Evolutionary conservation across 1,140 invertebrate genomes (phyloP), one percentile per base, ranked within the genome.

Genomic region (Cherax quadricarinatus): DNA sequence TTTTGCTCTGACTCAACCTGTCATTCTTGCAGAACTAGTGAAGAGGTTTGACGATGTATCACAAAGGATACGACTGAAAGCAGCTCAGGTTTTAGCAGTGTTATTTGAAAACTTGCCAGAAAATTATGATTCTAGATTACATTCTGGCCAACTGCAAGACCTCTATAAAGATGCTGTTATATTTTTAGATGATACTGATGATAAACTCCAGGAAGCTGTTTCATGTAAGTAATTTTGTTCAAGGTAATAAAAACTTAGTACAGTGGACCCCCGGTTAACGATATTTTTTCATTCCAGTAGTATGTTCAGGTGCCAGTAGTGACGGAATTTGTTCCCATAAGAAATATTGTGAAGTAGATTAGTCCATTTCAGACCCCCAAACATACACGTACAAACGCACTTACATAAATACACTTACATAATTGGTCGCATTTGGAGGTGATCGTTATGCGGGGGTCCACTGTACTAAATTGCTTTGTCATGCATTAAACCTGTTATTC

Each of bases 161-260:
- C 49, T 91, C 30, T 91, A 81, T 82, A 51, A 81, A 21, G 57
- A 51, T 73, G 85, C 84, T 6, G 53, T 86, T 3, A 86, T 91
- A 62, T 91, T 91, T 41, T 30, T 91, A 51, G 90, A 91, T 91
- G 90, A 91, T 70, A 84, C 90, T 73, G 90, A 91, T 87, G 62
- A 62, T n/a, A 81, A 86, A 57, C 60, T 91, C 4, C 90, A 91
- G 60, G 78, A 86, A 70, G 84, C 90, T 70, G 85, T 91, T 7
- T 80, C 48, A 81, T 57, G 90, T 91, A 57, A 73, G 53, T 41
- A 4, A 21, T 53, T 51, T 21, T 87, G 49, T 24, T 49, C n/a
- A 75, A 4, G 24, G 49, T 75, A 30, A 30, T 16, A 3, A 66
- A 66, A 7, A 57, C 53, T 57, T 57, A 57, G 53, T 57, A n/a